Evolutionary conservation across 2,797 vertebrate genomes (phyloP).

Genomic region (Nothura maculosa): DNA sequence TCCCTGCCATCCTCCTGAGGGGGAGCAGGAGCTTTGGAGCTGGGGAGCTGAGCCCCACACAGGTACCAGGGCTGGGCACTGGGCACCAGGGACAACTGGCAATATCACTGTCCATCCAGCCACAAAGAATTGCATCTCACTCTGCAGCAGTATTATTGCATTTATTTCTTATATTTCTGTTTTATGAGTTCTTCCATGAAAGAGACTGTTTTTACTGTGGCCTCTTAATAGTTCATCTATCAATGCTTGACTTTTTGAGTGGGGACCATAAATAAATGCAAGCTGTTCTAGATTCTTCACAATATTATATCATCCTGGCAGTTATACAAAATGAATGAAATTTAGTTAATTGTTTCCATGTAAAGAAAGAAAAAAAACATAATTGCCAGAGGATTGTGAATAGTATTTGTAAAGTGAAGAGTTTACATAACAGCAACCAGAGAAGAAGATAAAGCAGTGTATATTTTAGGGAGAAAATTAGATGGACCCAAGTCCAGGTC

Average conservation of each 20-base stretch:
- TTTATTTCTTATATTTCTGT: background rate
- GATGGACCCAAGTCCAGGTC: background rate
- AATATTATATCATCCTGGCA: background rate
- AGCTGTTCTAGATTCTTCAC: background rate
- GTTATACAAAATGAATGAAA: background rate
- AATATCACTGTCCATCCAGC: background rate
- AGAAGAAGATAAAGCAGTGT: background rate
- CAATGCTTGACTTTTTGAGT: background rate
- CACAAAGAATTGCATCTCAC: background rate
- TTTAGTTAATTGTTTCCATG: background rate
- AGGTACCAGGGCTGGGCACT: rapidly evolving
- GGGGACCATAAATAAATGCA: background rate
- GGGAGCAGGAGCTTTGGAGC: background rate
- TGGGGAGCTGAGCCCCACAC: background rate
- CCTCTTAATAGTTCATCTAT: background rate
- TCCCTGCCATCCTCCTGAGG: background rate
- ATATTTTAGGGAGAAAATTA: slow-evolving; percentile 33
- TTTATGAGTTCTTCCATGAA: background rate
- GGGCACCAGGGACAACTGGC: too few species aligned
- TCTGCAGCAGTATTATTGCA: background rate
- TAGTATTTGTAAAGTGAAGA: background rate
- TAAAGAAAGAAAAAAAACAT: background rate
- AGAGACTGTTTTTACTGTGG: background rate
- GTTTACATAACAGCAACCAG: slow-evolving; percentile 6
- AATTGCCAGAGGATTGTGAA: background rate